phyloP scores from a whole-genome alignment of 2,888 invertebrate species.

The Chloromyia formosa region DNA sequence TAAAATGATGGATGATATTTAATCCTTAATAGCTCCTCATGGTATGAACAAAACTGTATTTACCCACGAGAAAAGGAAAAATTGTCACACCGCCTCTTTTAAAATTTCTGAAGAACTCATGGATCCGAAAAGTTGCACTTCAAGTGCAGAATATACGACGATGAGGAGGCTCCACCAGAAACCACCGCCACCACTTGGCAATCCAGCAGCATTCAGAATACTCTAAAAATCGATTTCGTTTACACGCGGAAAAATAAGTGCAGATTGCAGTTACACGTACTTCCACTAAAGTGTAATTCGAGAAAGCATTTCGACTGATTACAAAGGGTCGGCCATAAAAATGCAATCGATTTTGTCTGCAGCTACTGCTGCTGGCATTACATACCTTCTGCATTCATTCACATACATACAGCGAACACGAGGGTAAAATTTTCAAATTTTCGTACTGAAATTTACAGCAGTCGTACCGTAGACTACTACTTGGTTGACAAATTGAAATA shows the following conservation, averaged over 20 bases:
- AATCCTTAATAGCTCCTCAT: too few species aligned
- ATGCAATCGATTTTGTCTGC: slow-evolving; percentile 35
- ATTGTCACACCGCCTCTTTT: background rate
- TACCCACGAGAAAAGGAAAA: too few species aligned
- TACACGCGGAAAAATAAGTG: slow-evolving; percentile 9
- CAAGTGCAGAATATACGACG: background rate
- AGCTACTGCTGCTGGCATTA: background rate
- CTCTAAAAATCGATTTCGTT: background rate
- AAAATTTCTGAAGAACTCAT: background rate
- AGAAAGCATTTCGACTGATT: slow-evolving; percentile 36
- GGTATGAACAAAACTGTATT: too few species aligned
- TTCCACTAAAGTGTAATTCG: slow-evolving; percentile 25
- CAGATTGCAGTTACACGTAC: slow-evolving; percentile 36
- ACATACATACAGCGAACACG: too few species aligned
- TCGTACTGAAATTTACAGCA: slow-evolving; percentile 4
- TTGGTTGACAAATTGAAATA: slow-evolving; percentile 43
- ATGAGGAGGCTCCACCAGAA: background rate
- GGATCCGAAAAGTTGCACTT: background rate
- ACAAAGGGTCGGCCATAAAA: slow-evolving; percentile 27
- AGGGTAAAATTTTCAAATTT: slow-evolving; percentile 5
- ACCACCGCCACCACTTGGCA: background rate
- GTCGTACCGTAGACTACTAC: background rate
- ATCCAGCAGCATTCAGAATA: background rate
- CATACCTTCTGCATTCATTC: too few species aligned
- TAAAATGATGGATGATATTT: too few species aligned